These are phyloP conservation scores for Oopsacas minuta DNA, from an alignment of 37 sponge, comb jelly and placozoan species.

Conservation along the genomic window DNA sequence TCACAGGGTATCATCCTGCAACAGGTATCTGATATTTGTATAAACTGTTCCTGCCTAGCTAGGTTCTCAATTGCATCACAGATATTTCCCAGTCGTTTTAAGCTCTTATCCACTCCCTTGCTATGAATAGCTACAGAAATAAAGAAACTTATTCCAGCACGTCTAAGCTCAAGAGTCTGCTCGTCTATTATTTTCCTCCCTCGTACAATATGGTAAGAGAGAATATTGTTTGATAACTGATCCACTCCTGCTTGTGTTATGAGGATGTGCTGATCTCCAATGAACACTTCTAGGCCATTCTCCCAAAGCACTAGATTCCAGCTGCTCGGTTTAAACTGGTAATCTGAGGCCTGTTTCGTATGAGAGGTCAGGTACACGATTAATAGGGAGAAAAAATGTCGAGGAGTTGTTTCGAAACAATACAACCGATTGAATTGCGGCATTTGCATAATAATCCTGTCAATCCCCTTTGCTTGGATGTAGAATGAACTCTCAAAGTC, in stretches of 20 bases:
- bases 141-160: neutral
- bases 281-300: neutral
- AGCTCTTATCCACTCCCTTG: neutral
- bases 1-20: neutral
- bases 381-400: neutral
- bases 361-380: neutral
- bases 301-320: neutral
- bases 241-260: neutral
- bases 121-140: neutral
- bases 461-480: neutral
- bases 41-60: neutral
- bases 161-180: neutral
- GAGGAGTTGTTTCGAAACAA: neutral
- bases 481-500: neutral
- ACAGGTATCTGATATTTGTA: neutral
- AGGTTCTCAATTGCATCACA: constrained; percentile 1
- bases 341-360: neutral
- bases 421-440: neutral
- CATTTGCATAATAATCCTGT: neutral
- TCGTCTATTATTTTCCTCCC: neutral
- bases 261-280: neutral
- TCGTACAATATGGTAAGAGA: neutral
- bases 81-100: neutral
- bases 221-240: neutral
- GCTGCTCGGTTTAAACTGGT: neutral